Percentiles rank a stretch among this genome's conserved stretches.
phyloP scores from a whole-genome alignment of 1,140 invertebrate species.

The Pemphigus obesinymphae region DNA sequence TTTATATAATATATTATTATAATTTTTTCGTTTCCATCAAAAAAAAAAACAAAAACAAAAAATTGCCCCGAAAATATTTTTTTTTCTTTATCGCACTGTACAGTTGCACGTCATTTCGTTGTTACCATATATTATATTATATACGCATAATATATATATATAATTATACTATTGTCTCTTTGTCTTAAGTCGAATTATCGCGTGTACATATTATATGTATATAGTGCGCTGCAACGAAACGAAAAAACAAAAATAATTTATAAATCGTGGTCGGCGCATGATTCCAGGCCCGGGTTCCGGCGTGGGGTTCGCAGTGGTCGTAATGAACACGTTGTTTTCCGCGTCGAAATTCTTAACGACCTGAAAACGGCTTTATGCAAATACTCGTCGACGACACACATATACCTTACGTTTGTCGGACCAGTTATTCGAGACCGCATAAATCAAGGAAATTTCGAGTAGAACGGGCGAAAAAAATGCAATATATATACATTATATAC shows the following conservation, averaged over 20 bases:
- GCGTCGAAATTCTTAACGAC: constrained; percentile 11
- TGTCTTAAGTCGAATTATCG: neutral
- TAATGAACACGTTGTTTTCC: constrained; percentile 18
- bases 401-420: neutral
- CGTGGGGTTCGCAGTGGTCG: neutral
- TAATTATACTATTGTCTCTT: neutral
- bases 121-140: neutral
- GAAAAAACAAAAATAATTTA: neutral
- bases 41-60: too few species aligned
- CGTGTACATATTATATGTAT: too few species aligned
- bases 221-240: neutral
- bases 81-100: too few species aligned
- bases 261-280: neutral
- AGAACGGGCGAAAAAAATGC: neutral
- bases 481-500: too few species aligned
- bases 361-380: neutral
- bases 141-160: neutral
- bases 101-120: neutral
- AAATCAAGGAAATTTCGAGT: constrained; percentile 28
- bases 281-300: neutral
- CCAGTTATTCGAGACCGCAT: constrained; percentile 37
- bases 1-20: too few species aligned
- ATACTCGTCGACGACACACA: neutral
- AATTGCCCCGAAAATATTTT: too few species aligned
- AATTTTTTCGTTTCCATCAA: too few species aligned